Conservation (phyloP, 2,888 invertebrate genomes). For the Dryobotodes eremita region DNA sequence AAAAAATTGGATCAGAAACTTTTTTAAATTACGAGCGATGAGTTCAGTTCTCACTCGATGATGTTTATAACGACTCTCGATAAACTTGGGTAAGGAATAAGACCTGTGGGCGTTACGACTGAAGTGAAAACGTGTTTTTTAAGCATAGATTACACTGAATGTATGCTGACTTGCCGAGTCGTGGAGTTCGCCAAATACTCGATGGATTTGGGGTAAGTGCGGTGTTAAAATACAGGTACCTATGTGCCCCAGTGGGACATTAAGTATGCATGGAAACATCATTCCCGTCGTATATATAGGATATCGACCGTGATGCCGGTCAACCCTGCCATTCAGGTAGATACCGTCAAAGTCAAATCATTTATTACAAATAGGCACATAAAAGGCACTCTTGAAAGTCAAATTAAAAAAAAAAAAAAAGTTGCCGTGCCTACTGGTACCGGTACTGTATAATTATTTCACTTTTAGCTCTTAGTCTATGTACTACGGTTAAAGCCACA, state of each 20-base stretch:
- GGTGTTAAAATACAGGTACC: constrained; percentile 34
- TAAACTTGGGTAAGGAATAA: constrained; percentile 45
- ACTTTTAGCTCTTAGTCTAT: background rate
- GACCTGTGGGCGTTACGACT: constrained; percentile 32
- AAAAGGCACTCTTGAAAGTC: too few relatives aligned
- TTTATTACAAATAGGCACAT: too few relatives aligned
- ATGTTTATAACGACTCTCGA: constrained; percentile 55
- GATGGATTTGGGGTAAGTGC: constrained; percentile 41
- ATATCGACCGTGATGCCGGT: constrained; percentile 37
- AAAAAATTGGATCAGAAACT: constrained; percentile 57
- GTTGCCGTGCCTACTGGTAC: background rate
- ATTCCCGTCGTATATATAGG: constrained; percentile 28
- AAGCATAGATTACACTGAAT: constrained; percentile 48
- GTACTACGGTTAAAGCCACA: background rate
- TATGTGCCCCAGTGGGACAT: constrained; percentile 24
- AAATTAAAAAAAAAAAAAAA: too few relatives aligned
- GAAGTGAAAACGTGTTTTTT: constrained; percentile 37
- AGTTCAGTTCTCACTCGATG: constrained; percentile 65
- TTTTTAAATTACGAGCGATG: constrained; percentile 68
- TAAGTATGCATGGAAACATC: constrained; percentile 50
- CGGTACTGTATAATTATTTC: background rate
- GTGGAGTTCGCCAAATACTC: constrained; percentile 25
- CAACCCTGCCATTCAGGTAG: background rate
- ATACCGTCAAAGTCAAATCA: too few relatives aligned
- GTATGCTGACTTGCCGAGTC: constrained; percentile 2